A percentile compares a stretch with the other conserved stretches of the same genome.
phyloP scores from a whole-genome alignment of 2,888 invertebrate genomes.

The Hypomecis punctinalis region DNA sequence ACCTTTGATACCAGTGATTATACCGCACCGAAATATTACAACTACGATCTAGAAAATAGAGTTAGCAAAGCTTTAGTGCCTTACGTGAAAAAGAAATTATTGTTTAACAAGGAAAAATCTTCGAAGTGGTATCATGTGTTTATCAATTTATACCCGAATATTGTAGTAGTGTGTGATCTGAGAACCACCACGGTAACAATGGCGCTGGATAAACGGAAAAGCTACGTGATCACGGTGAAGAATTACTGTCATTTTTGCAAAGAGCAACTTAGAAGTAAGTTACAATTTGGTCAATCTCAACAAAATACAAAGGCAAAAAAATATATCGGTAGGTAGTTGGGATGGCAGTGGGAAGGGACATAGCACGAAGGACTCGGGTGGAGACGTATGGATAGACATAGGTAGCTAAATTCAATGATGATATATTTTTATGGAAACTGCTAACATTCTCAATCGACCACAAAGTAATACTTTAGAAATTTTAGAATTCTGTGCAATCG shows the following conservation, averaged over 20 bases:
- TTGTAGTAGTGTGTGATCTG: constrained; percentile 53
- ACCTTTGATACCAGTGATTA: constrained; percentile 43
- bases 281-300: neutral
- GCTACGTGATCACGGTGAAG: constrained; percentile 23
- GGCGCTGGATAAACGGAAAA: constrained; percentile 14
- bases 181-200: constrained; percentile 45
- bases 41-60: constrained; percentile 37
- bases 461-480: no score
- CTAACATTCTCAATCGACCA: no score
- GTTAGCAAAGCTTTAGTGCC: constrained; percentile 45
- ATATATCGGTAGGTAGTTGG: no score
- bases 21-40: constrained; percentile 35
- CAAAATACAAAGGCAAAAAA: neutral
- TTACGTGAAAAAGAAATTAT: constrained; percentile 54
- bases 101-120: constrained; percentile 49
- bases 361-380: no score
- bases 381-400: no score
- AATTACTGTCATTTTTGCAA: constrained; percentile 28
- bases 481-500: no score
- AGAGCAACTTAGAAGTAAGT: constrained; percentile 28
- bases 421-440: no score
- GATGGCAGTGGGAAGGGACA: no score
- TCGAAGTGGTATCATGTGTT: constrained; percentile 57
- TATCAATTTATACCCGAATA: constrained; percentile 37
- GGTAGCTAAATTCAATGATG: no score